phyloP scores from a whole-genome alignment of 2,888 invertebrate genomes.

The Helicoverpa assulta region DNA sequence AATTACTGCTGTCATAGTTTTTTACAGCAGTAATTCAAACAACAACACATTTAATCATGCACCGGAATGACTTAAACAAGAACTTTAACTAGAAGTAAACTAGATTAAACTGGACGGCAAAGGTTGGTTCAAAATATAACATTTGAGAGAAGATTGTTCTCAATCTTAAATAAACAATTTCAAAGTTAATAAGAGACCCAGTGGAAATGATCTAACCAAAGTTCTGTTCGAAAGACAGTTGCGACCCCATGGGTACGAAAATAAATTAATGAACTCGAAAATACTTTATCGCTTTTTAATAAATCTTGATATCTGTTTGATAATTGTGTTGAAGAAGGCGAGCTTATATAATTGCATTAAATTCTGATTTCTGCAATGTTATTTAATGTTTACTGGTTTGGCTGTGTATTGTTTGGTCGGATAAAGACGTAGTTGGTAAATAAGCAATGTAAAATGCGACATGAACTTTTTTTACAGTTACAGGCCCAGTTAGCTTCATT shows the following conservation, averaged over 20 bases:
- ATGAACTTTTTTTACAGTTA: no score
- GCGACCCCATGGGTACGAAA: constrained; percentile 3
- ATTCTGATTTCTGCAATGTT: no score
- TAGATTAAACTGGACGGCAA: neutral
- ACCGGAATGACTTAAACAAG: neutral
- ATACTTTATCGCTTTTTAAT: constrained; percentile 1
- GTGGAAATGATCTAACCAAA: constrained; percentile 6
- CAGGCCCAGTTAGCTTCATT: no score
- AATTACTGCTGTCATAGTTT: no score
- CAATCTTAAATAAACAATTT: constrained; percentile 4
- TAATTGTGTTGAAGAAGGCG: neutral
- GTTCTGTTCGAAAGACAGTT: neutral
- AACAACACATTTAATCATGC: no score
- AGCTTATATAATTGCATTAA: neutral
- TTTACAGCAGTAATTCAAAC: no score
- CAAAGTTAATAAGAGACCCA: neutral
- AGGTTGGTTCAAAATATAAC: neutral
- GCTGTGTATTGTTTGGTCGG: no score
- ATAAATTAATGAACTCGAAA: constrained; percentile 1
- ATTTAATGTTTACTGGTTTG: no score
- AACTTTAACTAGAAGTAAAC: neutral
- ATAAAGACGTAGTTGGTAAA: no score
- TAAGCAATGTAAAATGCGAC: no score
- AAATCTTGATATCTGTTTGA: neutral
- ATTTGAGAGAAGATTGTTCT: neutral